These are phyloP conservation scores for Lepidostoma basale DNA, from an alignment of 1,140 invertebrate species.

Conservation along the genomic window DNA sequence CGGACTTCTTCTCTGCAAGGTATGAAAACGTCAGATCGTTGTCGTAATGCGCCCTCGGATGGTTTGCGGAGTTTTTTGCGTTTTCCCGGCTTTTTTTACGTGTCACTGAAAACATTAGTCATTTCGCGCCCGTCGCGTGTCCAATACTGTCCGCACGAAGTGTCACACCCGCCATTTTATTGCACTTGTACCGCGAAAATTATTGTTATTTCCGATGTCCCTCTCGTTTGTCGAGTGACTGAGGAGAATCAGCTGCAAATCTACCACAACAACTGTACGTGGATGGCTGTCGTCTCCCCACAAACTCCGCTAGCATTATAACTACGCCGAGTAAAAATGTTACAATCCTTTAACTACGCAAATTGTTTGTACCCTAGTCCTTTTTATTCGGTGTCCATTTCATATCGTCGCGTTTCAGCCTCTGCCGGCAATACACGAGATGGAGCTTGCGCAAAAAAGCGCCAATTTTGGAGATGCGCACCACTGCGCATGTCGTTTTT, in stretches of 20 bases:
- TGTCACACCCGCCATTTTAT: too few species aligned
- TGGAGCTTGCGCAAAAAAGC: conserved; percentile 24
- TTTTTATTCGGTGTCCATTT: neutral
- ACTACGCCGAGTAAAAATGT: neutral
- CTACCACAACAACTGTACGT: conserved; percentile 16
- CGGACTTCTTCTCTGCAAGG: too few species aligned
- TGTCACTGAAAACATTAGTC: too few species aligned
- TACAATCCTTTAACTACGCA: neutral
- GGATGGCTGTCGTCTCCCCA: neutral
- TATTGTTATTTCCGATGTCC: conserved; percentile 12
- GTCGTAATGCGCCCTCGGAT: too few species aligned
- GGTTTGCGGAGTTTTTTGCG: too few species aligned
- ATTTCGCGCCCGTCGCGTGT: too few species aligned
- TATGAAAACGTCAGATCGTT: too few species aligned
- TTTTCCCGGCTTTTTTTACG: too few species aligned
- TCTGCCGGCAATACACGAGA: neutral
- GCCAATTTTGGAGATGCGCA: conserved; percentile 1
- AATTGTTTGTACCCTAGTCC: neutral
- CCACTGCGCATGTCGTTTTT: neutral
- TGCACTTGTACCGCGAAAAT: neutral
- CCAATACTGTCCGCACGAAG: too few species aligned
- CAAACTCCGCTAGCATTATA: neutral
- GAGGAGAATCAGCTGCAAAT: conserved; percentile 22
- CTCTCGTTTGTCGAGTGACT: conserved; percentile 2
- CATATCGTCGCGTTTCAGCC: neutral